Percentiles rank a stretch among this genome's conserved stretches.
These are phyloP conservation scores for Chalcosyrphus nemorum DNA, from an alignment of 2,888 invertebrate genomes.

Conservation along the genomic window DNA sequence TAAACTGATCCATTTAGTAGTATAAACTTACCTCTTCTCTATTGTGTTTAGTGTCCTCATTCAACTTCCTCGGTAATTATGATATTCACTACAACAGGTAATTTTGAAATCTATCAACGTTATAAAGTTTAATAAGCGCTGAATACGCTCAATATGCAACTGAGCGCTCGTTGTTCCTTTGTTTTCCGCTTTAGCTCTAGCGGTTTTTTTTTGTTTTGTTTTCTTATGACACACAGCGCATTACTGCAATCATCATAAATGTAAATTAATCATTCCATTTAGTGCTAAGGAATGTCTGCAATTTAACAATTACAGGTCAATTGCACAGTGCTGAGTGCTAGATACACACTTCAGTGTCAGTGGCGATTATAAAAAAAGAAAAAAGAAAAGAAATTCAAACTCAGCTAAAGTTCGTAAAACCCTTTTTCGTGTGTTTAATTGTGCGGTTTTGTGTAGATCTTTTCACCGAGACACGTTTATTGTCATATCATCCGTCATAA, in stretches of 20 bases:
- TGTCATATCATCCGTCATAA: slow-evolving; percentile 6
- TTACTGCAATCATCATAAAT: slow-evolving; percentile 22
- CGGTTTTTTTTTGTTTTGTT: no score
- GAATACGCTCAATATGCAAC: slow-evolving; percentile 14
- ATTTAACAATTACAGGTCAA: slow-evolving; percentile 45
- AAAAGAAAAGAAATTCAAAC: neutral
- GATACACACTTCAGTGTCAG: neutral
- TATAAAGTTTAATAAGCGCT: slow-evolving; percentile 6
- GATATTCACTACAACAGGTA: slow-evolving; percentile 8
- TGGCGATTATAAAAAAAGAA: neutral
- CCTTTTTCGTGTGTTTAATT: slow-evolving; percentile 16
- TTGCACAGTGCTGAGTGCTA: slow-evolving; percentile 2
- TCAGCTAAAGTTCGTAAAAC: no score
- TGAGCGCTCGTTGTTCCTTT: slow-evolving; percentile 1
- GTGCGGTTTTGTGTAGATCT: slow-evolving; percentile 11
- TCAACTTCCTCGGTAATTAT: slow-evolving; percentile 51
- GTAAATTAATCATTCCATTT: slow-evolving; percentile 38
- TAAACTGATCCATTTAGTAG: slow-evolving; percentile 55
- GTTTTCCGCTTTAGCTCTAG: neutral
- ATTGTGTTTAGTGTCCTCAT: slow-evolving; percentile 50
- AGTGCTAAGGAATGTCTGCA: slow-evolving; percentile 38
- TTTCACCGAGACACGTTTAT: slow-evolving; percentile 24
- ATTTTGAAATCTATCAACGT: slow-evolving; percentile 42
- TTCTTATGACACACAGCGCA: neutral
- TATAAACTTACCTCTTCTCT: slow-evolving; percentile 10